A percentile compares a stretch with the other conserved stretches of the same genome.
These are phyloP conservation scores for Sarcophaga rosellei DNA, from an alignment of 2,888 invertebrate species.

Conservation along the genomic window DNA sequence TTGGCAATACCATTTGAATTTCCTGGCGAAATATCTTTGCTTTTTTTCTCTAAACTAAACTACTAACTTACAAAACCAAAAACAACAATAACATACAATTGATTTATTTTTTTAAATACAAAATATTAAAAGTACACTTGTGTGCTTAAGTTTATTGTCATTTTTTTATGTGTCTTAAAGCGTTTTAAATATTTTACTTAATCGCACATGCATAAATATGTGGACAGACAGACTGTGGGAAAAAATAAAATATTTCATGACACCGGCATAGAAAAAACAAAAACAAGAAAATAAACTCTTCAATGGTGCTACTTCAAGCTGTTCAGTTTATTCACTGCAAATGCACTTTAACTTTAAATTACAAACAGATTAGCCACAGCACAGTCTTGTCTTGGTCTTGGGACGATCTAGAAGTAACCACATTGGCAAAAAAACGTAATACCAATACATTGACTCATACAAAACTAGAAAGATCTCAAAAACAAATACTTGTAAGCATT, in stretches of 20 bases:
- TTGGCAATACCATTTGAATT: conserved; percentile 16
- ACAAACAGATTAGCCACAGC: conserved; percentile 26
- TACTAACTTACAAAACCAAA: too few relatives aligned
- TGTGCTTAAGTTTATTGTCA: neutral
- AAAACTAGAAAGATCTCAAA: neutral
- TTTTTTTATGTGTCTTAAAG: neutral
- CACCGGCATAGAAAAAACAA: neutral
- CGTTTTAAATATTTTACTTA: neutral
- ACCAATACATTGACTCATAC: conserved; percentile 10
- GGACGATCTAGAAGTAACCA: conserved; percentile 38
- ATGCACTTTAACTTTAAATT: conserved; percentile 39
- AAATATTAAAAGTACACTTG: conserved; percentile 35
- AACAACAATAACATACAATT: neutral
- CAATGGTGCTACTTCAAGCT: neutral
- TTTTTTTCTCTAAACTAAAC: neutral
- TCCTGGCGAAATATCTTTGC: conserved; percentile 10
- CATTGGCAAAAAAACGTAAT: neutral
- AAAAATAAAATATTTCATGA: conserved; percentile 53
- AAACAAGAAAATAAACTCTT: neutral
- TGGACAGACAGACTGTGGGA: conserved; percentile 56
- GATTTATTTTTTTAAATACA: conserved; percentile 4
- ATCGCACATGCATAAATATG: neutral
- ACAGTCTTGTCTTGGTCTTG: conserved; percentile 3
- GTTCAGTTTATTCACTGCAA: neutral
- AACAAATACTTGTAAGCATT: neutral